phyloP scores from a whole-genome alignment of 2,113 vertebrate species.

The Excalfactoria chinensis region DNA sequence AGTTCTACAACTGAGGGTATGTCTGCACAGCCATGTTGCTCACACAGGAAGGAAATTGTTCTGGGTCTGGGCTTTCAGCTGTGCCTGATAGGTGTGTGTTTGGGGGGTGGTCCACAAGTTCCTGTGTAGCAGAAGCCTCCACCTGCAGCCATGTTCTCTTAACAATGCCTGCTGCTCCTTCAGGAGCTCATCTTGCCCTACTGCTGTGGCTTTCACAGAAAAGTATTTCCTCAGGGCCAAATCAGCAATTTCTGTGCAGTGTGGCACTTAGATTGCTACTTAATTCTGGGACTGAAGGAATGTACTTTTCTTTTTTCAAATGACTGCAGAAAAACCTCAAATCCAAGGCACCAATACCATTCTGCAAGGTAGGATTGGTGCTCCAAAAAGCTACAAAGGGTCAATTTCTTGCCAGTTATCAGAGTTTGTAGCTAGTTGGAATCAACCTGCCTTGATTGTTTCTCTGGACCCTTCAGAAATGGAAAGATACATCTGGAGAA shows the following conservation, averaged over 20 bases:
- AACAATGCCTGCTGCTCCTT: not conserved
- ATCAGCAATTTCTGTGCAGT: not conserved
- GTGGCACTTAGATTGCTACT: not conserved
- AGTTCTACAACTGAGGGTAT: not conserved
- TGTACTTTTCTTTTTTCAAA: not conserved
- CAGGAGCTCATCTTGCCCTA: not conserved
- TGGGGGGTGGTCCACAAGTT: not conserved
- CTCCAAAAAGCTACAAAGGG: not conserved
- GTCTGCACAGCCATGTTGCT: fast-evolving
- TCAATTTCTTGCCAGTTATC: slow-evolving; percentile 52
- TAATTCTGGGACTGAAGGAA: slow-evolving; percentile 10
- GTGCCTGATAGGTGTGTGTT: not conserved
- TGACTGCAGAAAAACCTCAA: slow-evolving; percentile 27
- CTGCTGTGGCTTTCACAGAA: not conserved
- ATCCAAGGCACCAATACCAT: slow-evolving; percentile 45
- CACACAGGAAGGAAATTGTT: not conserved
- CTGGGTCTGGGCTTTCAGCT: not conserved
- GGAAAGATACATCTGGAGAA: slow-evolving; percentile 9
- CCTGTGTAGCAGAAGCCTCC: not conserved
- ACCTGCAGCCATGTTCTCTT: not conserved
- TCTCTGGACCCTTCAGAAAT: slow-evolving; percentile 46
- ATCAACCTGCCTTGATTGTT: slow-evolving; percentile 19
- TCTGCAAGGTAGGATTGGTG: slow-evolving; percentile 47
- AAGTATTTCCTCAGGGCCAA: not conserved
- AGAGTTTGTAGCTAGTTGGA: slow-evolving; percentile 29